Conservation (phyloP, 2,888 invertebrate species). For the Agriopis aurantiaria region DNA sequence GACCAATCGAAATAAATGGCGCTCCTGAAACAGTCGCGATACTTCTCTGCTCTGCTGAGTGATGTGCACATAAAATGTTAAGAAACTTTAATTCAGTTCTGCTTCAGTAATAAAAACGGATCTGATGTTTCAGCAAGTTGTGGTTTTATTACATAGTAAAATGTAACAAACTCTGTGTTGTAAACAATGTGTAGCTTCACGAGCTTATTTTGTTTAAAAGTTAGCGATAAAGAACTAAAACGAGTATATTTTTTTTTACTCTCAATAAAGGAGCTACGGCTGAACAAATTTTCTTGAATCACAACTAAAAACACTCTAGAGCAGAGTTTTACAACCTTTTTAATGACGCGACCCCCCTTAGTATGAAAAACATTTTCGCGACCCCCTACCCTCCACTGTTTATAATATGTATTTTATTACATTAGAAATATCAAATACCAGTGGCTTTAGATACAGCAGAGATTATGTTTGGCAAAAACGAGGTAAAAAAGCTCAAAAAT, state of each 20-base stretch:
- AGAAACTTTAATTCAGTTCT: slow-evolving; percentile 1
- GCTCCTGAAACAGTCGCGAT: slow-evolving; percentile 38
- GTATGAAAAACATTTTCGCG: too few relatives aligned
- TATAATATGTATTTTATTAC: too few relatives aligned
- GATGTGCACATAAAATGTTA: slow-evolving; percentile 10
- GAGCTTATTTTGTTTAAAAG: not conserved
- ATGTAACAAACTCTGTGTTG: not conserved
- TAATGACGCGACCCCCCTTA: too few relatives aligned
- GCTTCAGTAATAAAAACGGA: slow-evolving; percentile 11
- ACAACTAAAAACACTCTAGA: not conserved
- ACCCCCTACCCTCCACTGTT: too few relatives aligned
- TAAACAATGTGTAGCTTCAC: not conserved
- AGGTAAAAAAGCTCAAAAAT: too few relatives aligned
- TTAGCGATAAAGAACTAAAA: not conserved
- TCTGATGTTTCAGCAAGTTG: not conserved
- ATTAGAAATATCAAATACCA: too few relatives aligned
- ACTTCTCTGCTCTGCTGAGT: slow-evolving; percentile 13
- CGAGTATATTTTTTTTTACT: not conserved
- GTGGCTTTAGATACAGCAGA: too few relatives aligned
- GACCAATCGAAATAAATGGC: slow-evolving; percentile 51
- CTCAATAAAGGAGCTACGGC: too few relatives aligned
- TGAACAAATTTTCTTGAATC: too few relatives aligned
- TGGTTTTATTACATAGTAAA: slow-evolving; percentile 1
- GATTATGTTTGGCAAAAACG: too few relatives aligned
- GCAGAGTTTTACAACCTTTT: too few relatives aligned